Evolutionary conservation across 2,888 invertebrate species (phyloP).

Genomic region (Hirtodrosophila histrioides): DNA sequence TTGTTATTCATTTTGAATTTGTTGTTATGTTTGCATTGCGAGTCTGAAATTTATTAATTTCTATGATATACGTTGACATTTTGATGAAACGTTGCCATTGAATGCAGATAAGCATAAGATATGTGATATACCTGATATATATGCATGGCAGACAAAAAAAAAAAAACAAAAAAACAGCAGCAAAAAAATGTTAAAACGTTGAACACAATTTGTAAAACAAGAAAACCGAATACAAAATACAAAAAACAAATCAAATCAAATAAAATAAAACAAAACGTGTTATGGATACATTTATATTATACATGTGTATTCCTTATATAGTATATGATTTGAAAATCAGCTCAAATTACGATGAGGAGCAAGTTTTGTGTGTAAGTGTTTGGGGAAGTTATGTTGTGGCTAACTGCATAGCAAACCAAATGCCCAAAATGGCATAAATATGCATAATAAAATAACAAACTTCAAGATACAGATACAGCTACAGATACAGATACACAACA

Average conservation of each 20-base stretch:
- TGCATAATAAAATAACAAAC: slow-evolving; percentile 51
- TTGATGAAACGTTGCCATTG: slow-evolving; percentile 79
- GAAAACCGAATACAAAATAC: slow-evolving; percentile 13
- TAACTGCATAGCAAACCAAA: slow-evolving; percentile 18
- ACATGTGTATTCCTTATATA: slow-evolving; percentile 6
- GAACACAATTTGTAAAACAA: slow-evolving; percentile 62
- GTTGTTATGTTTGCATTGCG: slow-evolving; percentile 20
- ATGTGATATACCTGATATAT: slow-evolving; percentile 46
- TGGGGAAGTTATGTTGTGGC: slow-evolving; percentile 21
- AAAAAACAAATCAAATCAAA: slow-evolving; percentile 8
- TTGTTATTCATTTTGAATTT: slow-evolving; percentile 38
- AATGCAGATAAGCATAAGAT: slow-evolving; percentile 74
- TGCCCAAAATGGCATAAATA: slow-evolving; percentile 52
- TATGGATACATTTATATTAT: slow-evolving; percentile 28
- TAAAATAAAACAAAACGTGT: slow-evolving; percentile 43
- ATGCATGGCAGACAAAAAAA: slow-evolving; percentile 15
- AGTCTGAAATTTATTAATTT: slow-evolving; percentile 74
- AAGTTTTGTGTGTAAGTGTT: slow-evolving; percentile 37
- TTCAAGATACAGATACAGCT: slow-evolving; percentile 9
- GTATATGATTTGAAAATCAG: slow-evolving; percentile 32
- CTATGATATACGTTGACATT: slow-evolving; percentile 77
- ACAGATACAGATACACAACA: slow-evolving; percentile 47
- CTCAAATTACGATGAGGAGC: slow-evolving; percentile 48
- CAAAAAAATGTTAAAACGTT: slow-evolving; percentile 39
- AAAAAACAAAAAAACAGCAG: slow-evolving; percentile 26